Evolutionary conservation across 2,888 invertebrate species (phyloP).

Genomic region (Agrochola circellaris): DNA sequence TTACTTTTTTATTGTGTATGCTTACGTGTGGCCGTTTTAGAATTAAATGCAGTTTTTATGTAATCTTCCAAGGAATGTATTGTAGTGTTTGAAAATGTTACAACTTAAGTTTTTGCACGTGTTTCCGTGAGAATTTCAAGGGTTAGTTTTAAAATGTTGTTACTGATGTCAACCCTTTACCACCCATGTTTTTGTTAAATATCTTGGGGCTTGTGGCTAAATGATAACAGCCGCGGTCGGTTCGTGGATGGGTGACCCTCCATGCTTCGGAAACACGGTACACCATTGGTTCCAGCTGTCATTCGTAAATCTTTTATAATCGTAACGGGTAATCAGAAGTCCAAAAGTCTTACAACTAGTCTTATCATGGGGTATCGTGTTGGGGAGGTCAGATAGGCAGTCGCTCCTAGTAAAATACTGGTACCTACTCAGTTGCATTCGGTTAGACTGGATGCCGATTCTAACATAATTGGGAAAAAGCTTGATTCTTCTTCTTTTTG

Average conservation of each 20-base stretch:
- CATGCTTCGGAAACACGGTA: no score
- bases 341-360: no score
- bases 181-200: constrained; percentile 29
- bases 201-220: neutral
- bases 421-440: no score
- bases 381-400: no score
- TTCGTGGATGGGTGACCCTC: neutral
- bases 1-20: constrained; percentile 52
- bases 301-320: no score
- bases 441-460: no score
- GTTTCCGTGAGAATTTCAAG: constrained; percentile 63
- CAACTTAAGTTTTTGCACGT: constrained; percentile 68
- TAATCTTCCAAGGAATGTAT: constrained; percentile 65
- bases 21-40: constrained; percentile 67
- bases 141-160: constrained; percentile 26
- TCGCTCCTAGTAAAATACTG: no score
- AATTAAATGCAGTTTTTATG: constrained; percentile 49
- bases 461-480: neutral
- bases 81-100: constrained; percentile 53
- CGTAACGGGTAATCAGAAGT: no score
- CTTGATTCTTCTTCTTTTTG: no score
- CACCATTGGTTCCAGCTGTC: no score
- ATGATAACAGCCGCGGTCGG: neutral
- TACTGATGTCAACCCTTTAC: constrained; percentile 47
- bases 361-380: no score